phyloP scores from a whole-genome alignment of 2,888 invertebrate genomes.

The Microdon myrmicae region DNA sequence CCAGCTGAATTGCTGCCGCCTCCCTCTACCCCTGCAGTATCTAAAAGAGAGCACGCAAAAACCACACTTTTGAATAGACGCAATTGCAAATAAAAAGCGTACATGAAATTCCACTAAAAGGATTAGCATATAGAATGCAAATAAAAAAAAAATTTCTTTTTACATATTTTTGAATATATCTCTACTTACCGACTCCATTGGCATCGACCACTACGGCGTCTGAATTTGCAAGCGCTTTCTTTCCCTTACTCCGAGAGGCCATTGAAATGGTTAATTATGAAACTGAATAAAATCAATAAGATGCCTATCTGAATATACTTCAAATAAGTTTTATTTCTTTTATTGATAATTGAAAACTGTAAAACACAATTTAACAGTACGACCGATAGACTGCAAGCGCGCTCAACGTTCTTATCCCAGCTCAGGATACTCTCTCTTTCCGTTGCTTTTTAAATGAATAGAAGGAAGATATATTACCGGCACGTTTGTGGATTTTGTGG shows the following conservation, averaged over 20 bases:
- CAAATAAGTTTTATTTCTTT: too few relatives aligned
- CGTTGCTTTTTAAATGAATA: conserved; percentile 2
- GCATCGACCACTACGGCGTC: conserved; percentile 24
- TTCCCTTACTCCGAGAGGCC: conserved; percentile 40
- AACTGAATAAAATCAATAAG: too few relatives aligned
- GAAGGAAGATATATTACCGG: conserved; percentile 13
- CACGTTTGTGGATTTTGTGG: conserved; percentile 38
- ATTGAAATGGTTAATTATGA: conserved; percentile 21
- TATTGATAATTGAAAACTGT: too few relatives aligned
- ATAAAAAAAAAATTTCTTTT: too few relatives aligned
- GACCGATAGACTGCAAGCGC: conserved; percentile 23
- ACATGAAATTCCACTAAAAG: too few relatives aligned
- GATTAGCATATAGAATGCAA: too few relatives aligned
- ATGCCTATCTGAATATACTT: too few relatives aligned
- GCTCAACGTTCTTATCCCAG: conserved; percentile 16
- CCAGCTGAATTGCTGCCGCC: conserved; percentile 2
- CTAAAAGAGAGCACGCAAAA: background rate
- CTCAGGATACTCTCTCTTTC: conserved; percentile 28
- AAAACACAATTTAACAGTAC: conserved; percentile 37
- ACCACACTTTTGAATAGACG: background rate
- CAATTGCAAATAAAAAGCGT: too few relatives aligned
- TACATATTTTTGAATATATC: too few relatives aligned
- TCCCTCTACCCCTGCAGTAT: conserved; percentile 7
- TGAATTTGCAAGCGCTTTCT: conserved; percentile 30
- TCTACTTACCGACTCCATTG: conserved; percentile 36